phyloP scores from a whole-genome alignment of 2,888 invertebrate genomes.

The Drosophila prolongata region DNA sequence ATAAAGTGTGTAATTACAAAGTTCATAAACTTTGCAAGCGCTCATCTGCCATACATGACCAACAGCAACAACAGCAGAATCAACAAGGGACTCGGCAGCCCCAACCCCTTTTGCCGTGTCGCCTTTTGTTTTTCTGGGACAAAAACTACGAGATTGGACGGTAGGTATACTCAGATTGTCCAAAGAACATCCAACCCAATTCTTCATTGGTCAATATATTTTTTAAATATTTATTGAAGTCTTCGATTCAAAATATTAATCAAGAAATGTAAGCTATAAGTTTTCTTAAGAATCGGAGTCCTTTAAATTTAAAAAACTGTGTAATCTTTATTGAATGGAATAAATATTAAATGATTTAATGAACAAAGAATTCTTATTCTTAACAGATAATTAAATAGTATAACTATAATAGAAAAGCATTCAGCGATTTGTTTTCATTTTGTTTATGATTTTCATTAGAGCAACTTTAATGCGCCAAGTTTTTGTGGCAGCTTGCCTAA shows the following conservation, averaged over 20 bases:
- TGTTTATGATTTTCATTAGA: neutral
- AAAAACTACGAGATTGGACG: neutral
- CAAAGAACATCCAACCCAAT: neutral
- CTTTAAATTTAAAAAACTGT: no score
- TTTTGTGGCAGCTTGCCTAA: neutral
- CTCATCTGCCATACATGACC: constrained; percentile 71
- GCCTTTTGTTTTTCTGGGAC: constrained; percentile 9
- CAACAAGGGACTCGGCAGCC: constrained; percentile 7
- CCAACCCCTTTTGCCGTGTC: constrained; percentile 1
- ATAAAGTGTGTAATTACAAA: constrained; percentile 81
- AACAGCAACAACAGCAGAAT: constrained; percentile 16
- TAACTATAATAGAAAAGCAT: no score
- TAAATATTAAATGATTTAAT: no score
- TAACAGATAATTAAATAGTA: no score
- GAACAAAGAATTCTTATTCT: no score
- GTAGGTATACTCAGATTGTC: neutral
- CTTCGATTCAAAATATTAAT: no score
- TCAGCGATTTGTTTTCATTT: neutral
- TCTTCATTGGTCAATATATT: no score
- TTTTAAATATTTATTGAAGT: no score
- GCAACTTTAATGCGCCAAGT: neutral
- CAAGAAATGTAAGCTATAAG: no score
- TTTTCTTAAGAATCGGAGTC: no score
- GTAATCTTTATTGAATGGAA: no score
- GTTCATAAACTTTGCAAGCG: constrained; percentile 76